phyloP scores from a whole-genome alignment of 2,888 invertebrate species.

The Teleiodes luculella region DNA sequence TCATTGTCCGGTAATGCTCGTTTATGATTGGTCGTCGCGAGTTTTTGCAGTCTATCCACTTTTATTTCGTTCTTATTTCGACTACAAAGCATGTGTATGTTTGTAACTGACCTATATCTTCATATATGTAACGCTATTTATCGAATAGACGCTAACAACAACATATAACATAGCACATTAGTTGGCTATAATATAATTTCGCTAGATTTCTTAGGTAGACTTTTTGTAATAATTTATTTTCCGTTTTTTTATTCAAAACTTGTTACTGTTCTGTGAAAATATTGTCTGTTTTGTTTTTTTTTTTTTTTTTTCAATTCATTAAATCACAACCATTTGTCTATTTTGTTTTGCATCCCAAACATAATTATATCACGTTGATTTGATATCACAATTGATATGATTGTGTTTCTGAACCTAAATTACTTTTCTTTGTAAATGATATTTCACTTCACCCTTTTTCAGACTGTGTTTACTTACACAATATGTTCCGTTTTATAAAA shows the following conservation, averaged over 20 bases:
- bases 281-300: no score
- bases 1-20: no score
- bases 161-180: conserved; percentile 46
- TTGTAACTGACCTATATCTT: conserved; percentile 52
- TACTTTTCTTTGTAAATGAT: no score
- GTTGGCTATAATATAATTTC: conserved; percentile 29
- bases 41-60: background rate
- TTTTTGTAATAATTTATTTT: conserved; percentile 18
- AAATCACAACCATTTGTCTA: no score
- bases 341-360: no score
- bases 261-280: background rate
- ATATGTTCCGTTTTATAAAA: no score
- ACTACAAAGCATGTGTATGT: conserved; percentile 59
- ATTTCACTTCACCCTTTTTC: no score
- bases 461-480: no score
- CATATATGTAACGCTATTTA: conserved; percentile 57
- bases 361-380: no score
- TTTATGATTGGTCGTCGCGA: background rate
- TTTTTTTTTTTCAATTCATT: no score
- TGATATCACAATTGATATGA: no score
- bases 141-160: conserved; percentile 55
- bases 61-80: conserved; percentile 7
- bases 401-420: no score
- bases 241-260: background rate
- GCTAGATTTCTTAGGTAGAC: conserved; percentile 37